Conservation (phyloP, 2,888 invertebrate species). For the Campopleginae sp. region DNA sequence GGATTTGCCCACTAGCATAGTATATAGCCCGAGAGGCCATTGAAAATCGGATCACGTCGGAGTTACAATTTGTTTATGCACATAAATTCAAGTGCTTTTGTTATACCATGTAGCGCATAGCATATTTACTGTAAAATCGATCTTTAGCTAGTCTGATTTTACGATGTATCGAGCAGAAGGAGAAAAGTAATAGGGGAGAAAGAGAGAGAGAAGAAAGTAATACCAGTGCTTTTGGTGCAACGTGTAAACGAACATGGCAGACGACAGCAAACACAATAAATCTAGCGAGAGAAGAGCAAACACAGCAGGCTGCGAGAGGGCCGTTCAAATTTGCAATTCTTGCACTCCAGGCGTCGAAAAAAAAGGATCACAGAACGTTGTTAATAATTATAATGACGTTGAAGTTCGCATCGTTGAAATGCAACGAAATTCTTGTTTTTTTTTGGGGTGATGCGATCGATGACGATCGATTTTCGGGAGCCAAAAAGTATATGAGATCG, state of each 20-base stretch:
- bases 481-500: too few species aligned
- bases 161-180: neutral
- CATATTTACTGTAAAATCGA: conserved; percentile 56
- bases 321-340: conserved; percentile 51
- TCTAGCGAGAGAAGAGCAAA: conserved; percentile 44
- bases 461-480: too few species aligned
- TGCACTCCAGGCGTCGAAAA: neutral
- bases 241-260: conserved; percentile 37
- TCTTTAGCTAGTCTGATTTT: conserved; percentile 7
- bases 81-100: neutral
- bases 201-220: neutral
- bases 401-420: neutral
- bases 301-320: conserved; percentile 23
- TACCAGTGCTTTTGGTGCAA: conserved; percentile 13
- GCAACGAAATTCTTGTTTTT: too few species aligned
- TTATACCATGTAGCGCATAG: conserved; percentile 10
- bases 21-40: conserved; percentile 22
- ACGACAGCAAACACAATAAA: conserved; percentile 60
- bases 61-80: conserved; percentile 7
- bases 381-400: conserved; percentile 8
- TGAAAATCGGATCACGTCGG: conserved; percentile 45
- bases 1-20: conserved; percentile 3
- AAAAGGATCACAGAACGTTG: neutral
- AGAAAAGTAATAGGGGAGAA: neutral
- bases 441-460: too few species aligned